A percentile compares a stretch with the other conserved stretches of the same genome.
phyloP scores from a whole-genome alignment of 2,113 vertebrate species.

The Dinomys branickii region DNA sequence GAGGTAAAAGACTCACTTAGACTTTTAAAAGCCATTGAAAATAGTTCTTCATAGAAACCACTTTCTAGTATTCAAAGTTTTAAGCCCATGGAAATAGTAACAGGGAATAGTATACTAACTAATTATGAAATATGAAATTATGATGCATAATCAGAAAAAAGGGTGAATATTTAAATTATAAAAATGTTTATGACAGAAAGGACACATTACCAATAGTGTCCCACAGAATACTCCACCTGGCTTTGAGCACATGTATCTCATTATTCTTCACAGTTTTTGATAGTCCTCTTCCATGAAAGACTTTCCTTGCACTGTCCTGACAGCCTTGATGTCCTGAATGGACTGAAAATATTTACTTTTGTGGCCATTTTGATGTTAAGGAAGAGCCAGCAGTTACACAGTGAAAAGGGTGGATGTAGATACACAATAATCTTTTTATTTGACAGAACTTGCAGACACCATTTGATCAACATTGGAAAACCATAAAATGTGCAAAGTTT shows the following conservation, averaged over 20 bases:
- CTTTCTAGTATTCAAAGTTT: neutral
- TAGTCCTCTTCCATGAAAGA: neutral
- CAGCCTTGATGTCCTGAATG: neutral
- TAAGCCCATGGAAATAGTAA: constrained; percentile 15
- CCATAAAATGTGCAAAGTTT: neutral
- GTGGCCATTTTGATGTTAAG: neutral
- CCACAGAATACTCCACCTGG: neutral
- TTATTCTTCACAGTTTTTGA: neutral
- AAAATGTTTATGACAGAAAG: neutral
- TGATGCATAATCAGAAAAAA: neutral
- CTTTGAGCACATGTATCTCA: neutral
- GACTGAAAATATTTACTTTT: neutral
- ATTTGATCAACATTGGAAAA: neutral
- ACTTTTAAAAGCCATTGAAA: constrained; percentile 65
- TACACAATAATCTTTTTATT: neutral
- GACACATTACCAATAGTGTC: neutral
- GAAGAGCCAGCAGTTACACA: neutral
- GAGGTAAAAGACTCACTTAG: constrained; percentile 41
- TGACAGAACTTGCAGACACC: neutral
- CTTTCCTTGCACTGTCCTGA: neutral
- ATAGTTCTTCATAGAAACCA: constrained; percentile 33
- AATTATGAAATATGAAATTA: neutral
- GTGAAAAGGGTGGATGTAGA: neutral
- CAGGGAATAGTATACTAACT: neutral
- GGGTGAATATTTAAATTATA: neutral